These are phyloP conservation scores for Colostygia pectinataria DNA, from an alignment of 2,888 invertebrate genomes.

Conservation along the genomic window DNA sequence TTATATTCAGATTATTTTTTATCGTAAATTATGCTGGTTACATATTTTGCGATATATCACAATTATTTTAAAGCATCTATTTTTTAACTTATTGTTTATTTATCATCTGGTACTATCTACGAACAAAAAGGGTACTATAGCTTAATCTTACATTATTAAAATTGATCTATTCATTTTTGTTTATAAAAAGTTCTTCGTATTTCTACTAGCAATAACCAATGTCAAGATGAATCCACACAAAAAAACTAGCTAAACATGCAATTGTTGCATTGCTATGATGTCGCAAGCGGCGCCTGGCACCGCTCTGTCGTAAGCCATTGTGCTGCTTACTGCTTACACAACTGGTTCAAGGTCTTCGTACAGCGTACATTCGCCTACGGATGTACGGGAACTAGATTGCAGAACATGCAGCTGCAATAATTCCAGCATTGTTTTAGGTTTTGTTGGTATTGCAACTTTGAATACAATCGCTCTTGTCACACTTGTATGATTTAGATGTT, in stretches of 20 bases:
- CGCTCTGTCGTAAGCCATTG: constrained; percentile 77
- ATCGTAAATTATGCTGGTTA: too few relatives aligned
- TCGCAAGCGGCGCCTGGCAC: constrained; percentile 73
- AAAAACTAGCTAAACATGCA: constrained; percentile 26
- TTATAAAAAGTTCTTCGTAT: background rate
- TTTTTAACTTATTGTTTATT: too few relatives aligned
- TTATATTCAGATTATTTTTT: constrained; percentile 1
- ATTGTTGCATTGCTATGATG: constrained; percentile 62
- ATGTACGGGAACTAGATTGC: constrained; percentile 72
- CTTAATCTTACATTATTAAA: too few relatives aligned
- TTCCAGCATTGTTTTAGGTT: constrained; percentile 32
- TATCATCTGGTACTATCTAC: too few relatives aligned
- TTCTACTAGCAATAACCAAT: background rate
- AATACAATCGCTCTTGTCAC: constrained; percentile 22
- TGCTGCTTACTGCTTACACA: constrained; percentile 68
- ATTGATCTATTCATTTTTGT: background rate
- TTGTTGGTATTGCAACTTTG: constrained; percentile 23
- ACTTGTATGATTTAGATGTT: constrained; percentile 18
- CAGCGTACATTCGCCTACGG: constrained; percentile 71
- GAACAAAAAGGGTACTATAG: too few relatives aligned
- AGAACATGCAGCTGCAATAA: constrained; percentile 33
- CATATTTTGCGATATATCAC: too few relatives aligned
- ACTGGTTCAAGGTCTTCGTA: constrained; percentile 76
- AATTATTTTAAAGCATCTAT: too few relatives aligned
- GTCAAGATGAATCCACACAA: constrained; percentile 19